Evolutionary conservation across 2,888 invertebrate genomes (phyloP).

Genomic region (Myathropa florea): DNA sequence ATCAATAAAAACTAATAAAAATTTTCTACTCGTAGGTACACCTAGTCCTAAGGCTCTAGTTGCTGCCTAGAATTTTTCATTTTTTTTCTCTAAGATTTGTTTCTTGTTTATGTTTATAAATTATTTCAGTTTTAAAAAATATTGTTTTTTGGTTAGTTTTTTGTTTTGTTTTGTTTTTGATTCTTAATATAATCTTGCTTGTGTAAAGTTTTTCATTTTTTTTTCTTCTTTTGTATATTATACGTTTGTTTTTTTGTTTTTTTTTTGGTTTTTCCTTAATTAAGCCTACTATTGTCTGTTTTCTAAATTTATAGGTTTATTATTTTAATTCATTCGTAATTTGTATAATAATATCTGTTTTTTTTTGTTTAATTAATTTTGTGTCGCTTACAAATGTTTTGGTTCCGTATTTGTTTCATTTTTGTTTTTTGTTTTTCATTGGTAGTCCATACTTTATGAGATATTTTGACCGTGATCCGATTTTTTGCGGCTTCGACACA

Average conservation of each 20-base stretch:
- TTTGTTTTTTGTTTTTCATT: slow-evolving; percentile 5
- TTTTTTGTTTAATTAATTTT: slow-evolving; percentile 13
- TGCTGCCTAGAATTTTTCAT: background rate
- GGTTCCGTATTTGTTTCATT: slow-evolving; percentile 47
- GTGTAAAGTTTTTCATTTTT: slow-evolving; percentile 58
- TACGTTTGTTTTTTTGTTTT: slow-evolving; percentile 28
- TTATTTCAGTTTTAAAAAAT: background rate
- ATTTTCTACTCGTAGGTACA: background rate
- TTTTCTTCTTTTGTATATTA: slow-evolving; percentile 52
- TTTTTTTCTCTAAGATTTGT: no score
- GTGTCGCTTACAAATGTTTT: slow-evolving; percentile 46
- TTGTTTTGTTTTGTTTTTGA: background rate
- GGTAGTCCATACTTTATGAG: slow-evolving; percentile 18
- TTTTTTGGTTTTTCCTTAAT: slow-evolving; percentile 40
- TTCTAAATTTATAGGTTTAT: slow-evolving; percentile 61
- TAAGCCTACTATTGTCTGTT: slow-evolving; percentile 76
- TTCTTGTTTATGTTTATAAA: background rate
- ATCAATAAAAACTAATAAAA: slow-evolving; percentile 3
- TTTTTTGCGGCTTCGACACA: slow-evolving; percentile 3
- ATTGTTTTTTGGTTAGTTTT: background rate
- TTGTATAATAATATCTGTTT: slow-evolving; percentile 39
- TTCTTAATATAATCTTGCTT: slow-evolving; percentile 5
- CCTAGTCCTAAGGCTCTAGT: no score
- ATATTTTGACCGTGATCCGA: slow-evolving; percentile 15
- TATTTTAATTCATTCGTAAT: slow-evolving; percentile 30